phyloP scores from a whole-genome alignment of 2,888 invertebrate species.

The Leucoptera coffeella region DNA sequence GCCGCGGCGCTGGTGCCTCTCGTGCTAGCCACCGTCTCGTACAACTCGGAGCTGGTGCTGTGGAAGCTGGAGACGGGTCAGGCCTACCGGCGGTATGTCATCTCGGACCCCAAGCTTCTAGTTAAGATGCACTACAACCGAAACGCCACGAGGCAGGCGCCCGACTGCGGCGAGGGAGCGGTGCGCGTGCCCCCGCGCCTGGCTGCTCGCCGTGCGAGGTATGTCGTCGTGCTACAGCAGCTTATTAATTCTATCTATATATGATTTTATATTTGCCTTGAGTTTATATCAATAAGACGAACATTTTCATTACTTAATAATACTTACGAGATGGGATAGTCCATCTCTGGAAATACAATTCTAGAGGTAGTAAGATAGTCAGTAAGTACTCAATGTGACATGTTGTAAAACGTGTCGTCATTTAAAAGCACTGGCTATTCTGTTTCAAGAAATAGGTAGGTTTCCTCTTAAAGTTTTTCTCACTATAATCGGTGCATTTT shows the following conservation, averaged over 20 bases:
- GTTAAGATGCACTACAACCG: conserved; percentile 52
- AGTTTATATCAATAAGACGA: too few species aligned
- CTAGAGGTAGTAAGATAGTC: too few species aligned
- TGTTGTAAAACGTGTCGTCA: too few species aligned
- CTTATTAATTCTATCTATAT: not conserved
- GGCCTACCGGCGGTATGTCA: conserved; percentile 48
- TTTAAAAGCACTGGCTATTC: too few species aligned
- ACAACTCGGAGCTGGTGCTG: conserved; percentile 73
- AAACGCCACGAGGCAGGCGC: conserved; percentile 11
- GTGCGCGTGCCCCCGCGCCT: conserved; percentile 16
- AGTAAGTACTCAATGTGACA: too few species aligned
- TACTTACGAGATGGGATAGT: too few species aligned
- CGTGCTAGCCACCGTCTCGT: conserved; percentile 67
- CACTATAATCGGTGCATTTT: too few species aligned
- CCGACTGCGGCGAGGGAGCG: conserved; percentile 19
- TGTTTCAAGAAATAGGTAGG: too few species aligned
- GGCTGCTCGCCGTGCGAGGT: not conserved
- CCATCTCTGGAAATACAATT: too few species aligned
- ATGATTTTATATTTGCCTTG: too few species aligned
- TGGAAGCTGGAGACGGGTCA: conserved; percentile 81
- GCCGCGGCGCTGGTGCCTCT: conserved; percentile 61
- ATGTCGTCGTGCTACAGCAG: not conserved
- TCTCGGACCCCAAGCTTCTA: conserved; percentile 49
- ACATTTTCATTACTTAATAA: too few species aligned
- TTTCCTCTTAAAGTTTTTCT: too few species aligned